phyloP scores from a whole-genome alignment of 2,888 invertebrate species.

The Argyra leucocephala region DNA sequence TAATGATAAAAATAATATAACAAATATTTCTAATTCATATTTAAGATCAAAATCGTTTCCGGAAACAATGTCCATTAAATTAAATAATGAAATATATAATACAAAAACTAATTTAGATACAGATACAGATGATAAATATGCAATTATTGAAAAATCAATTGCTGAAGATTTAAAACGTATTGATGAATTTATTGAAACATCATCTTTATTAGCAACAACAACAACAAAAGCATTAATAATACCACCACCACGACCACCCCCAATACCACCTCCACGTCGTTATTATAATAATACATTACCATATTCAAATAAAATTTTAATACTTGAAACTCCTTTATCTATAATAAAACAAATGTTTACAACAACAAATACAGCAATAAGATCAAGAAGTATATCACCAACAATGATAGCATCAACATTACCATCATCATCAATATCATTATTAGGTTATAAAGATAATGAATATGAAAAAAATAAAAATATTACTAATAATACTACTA shows the following conservation, averaged over 20 bases:
- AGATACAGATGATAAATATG: conserved; percentile 32
- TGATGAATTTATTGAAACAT: conserved; percentile 38
- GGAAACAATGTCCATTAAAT: neutral
- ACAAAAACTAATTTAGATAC: neutral
- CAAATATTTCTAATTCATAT: neutral
- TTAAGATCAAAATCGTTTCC: neutral
- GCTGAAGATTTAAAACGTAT: conserved; percentile 39
- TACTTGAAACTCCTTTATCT: neutral
- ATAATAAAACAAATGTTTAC: neutral
- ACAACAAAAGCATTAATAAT: conserved; percentile 33
- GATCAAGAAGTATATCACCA: neutral
- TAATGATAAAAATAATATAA: neutral
- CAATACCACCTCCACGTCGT: neutral
- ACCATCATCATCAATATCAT: too few relatives aligned
- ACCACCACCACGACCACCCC: neutral
- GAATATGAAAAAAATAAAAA: too few relatives aligned
- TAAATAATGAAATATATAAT: neutral
- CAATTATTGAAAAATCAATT: conserved; percentile 39
- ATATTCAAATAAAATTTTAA: neutral
- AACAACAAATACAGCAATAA: neutral
- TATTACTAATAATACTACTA: neutral
- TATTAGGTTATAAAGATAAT: too few relatives aligned
- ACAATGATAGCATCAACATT: neutral
- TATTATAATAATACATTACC: neutral
- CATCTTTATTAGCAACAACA: conserved; percentile 26